phyloP scores from a whole-genome alignment of 2,113 vertebrate species.

The Dasyurus viverrinus region DNA sequence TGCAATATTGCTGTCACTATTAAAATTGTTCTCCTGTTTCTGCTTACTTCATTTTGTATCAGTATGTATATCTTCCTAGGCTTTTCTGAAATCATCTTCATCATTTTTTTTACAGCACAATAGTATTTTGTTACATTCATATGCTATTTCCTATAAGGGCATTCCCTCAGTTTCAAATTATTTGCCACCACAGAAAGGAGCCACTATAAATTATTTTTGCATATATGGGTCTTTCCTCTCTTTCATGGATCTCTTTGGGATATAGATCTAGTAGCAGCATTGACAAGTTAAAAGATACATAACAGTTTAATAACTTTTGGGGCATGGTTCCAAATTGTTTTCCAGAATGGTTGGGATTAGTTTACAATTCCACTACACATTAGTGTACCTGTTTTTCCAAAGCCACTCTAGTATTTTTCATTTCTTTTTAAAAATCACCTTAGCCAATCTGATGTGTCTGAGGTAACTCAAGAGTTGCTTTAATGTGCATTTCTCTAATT shows the following conservation, averaged over 20 bases:
- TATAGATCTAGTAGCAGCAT: neutral
- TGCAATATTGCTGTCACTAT: neutral
- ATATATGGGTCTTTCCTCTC: neutral
- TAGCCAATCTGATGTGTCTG: neutral
- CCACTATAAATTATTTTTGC: neutral
- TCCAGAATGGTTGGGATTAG: neutral
- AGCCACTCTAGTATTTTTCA: neutral
- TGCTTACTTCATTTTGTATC: neutral
- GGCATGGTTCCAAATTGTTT: neutral
- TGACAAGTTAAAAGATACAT: neutral
- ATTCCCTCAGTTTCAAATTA: neutral
- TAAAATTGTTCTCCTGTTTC: neutral
- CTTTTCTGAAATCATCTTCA: neutral
- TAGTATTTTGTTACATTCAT: neutral
- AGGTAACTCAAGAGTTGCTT: neutral
- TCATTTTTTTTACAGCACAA: neutral
- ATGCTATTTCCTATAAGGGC: neutral
- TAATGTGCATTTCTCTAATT: neutral
- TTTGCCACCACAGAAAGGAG: neutral
- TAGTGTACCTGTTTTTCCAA: neutral
- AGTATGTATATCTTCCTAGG: neutral
- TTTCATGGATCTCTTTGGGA: neutral
- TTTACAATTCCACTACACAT: neutral
- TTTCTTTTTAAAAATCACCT: neutral
- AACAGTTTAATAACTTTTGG: neutral